Evolutionary conservation across 2,797 vertebrate genomes (phyloP).

Genomic region (Notolepis coatsorum): DNA sequence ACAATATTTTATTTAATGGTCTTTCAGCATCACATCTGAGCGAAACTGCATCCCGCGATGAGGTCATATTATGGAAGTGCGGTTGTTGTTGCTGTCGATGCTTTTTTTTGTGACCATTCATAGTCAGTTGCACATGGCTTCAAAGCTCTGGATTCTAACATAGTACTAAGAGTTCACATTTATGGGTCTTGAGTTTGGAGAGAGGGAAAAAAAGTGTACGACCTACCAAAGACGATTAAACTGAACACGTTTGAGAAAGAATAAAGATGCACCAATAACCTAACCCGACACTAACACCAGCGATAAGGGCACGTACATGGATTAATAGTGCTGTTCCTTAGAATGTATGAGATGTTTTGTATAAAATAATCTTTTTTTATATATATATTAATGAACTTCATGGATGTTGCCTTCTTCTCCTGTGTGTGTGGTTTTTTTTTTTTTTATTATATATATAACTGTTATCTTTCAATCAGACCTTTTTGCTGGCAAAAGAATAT

Average conservation of each 20-base stretch:
- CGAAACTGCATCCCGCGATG: slow-evolving; percentile 21
- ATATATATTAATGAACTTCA: slow-evolving; percentile 73
- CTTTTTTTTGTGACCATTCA: slow-evolving; percentile 22
- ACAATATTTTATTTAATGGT: slow-evolving; percentile 39
- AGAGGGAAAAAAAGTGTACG: slow-evolving; percentile 64
- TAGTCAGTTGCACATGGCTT: slow-evolving; percentile 16
- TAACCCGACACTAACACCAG: slow-evolving; percentile 72
- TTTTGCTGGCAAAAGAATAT: slow-evolving; percentile 89
- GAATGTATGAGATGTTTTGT: slow-evolving; percentile 82
- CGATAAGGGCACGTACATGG: slow-evolving; percentile 66
- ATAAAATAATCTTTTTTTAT: slow-evolving; percentile 65
- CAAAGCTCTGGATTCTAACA: slow-evolving; percentile 36
- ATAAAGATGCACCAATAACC: slow-evolving; percentile 67
- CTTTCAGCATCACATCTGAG: slow-evolving; percentile 36
- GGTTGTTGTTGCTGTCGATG: slow-evolving; percentile 27
- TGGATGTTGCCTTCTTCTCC: slow-evolving; percentile 69
- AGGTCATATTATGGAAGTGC: slow-evolving; percentile 37
- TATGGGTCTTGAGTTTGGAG: slow-evolving; percentile 40
- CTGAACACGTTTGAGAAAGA: slow-evolving; percentile 43
- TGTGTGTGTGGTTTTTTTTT: slow-evolving; percentile 64
- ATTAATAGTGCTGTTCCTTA: slow-evolving; percentile 78
- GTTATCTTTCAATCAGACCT: slow-evolving; percentile 79
- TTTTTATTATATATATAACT: slow-evolving; percentile 70
- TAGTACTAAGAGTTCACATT: slow-evolving; percentile 37
- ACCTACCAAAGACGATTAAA: slow-evolving; percentile 83